Evolutionary conservation across 2,797 vertebrate genomes (phyloP).

Genomic region (Pteronotus mesoamericanus): DNA sequence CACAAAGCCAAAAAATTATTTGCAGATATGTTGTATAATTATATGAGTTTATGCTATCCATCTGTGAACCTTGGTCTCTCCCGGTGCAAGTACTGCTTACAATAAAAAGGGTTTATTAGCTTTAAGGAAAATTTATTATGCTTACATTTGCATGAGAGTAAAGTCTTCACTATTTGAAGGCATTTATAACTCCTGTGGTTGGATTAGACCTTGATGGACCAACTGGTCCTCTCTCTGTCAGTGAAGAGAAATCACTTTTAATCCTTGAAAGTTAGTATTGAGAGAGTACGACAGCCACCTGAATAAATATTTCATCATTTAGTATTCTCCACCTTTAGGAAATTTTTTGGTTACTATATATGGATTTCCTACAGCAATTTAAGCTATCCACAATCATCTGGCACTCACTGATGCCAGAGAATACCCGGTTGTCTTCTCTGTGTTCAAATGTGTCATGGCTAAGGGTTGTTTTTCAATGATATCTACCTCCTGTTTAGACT

Average conservation of each 20-base stretch:
- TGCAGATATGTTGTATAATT: slow-evolving; percentile 75
- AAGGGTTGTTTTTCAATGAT: background rate
- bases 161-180: slow-evolving; percentile 22
- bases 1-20: slow-evolving; percentile 77
- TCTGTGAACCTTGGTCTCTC: slow-evolving; percentile 69
- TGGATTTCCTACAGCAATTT: slow-evolving; percentile 5
- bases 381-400: background rate
- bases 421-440: background rate
- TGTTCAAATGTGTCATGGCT: background rate
- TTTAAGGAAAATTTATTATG: slow-evolving; percentile 65
- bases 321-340: background rate
- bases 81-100: slow-evolving; percentile 58
- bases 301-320: slow-evolving; percentile 6
- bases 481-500: background rate
- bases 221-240: background rate
- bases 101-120: slow-evolving; percentile 61
- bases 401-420: background rate
- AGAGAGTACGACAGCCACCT: background rate
- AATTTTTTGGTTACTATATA: background rate
- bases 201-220: background rate
- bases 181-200: background rate
- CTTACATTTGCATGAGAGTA: slow-evolving; percentile 49
- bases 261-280: background rate
- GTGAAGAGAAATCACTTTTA: background rate
- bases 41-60: slow-evolving; percentile 73